Evolutionary conservation across 2,113 vertebrate genomes (phyloP), one percentile per base, ranked within the genome.

Genomic region (Condylura cristata): DNA sequence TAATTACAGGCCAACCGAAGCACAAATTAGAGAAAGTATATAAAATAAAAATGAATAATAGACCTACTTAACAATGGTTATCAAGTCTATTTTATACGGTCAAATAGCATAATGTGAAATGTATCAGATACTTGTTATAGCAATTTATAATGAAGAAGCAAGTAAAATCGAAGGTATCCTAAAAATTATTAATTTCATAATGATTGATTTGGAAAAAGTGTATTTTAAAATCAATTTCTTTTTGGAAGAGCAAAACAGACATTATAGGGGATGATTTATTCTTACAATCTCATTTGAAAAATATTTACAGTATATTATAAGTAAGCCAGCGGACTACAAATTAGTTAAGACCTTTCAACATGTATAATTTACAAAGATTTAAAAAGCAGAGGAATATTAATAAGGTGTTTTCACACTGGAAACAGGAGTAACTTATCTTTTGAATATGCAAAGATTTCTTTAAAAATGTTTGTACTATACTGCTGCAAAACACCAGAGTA

Each of bases 161-260:
- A 53, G 4, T 20, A 71, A 86, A 84, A 75, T 8, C 32, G 22
- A 85, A 89, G 28, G 70, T 72, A 51, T 18, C 24, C 32, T 26
- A 39, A 34, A 60, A 75, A 85, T 32, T 17, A 32, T 39, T 93
- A 30, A 81, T 72, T 86, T 71, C 86, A 14, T 13, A 82, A 78
- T 41, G 76, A 22, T 17, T 14, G 8, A 60, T 83, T 94, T 74
- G 39, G 24, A 85, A 75, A 81, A 76, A 53, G 20, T 8, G 6
- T 66, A 71, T 46, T 90, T 86, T 66, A 93, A 89, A 76, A 70
- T 1, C 17, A 4, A 82, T 71, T 82, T 88, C n/a, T 58, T 86
- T 72, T 79, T 75, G 20, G 80, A 72, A 61, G 12, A 66, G 22
- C 8, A 20, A 95, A 78, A 86, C 32, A 71, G 82, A 90, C 86